Evolutionary conservation across 2,113 vertebrate species (phyloP).

Genomic region (Xenopus borealis): DNA sequence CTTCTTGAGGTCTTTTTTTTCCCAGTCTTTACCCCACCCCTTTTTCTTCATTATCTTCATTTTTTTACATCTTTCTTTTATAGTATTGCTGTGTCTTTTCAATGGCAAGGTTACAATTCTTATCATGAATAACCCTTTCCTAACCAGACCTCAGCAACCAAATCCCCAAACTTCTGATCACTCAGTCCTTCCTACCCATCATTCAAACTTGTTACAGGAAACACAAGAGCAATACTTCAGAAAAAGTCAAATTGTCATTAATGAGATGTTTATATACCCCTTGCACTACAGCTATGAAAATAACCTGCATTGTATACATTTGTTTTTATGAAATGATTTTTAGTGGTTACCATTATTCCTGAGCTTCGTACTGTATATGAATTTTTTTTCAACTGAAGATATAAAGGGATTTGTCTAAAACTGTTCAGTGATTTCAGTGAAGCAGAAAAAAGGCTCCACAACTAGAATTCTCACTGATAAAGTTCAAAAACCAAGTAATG

Average conservation of each 20-base stretch:
- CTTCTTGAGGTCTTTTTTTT: no score
- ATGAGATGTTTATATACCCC: background rate
- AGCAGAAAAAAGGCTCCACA: conserved; percentile 52
- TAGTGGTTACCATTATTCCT: conserved; percentile 50
- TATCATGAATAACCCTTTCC: conserved; percentile 16
- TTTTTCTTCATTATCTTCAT: no score
- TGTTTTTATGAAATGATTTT: conserved; percentile 46
- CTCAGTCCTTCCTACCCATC: background rate
- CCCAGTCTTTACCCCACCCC: no score
- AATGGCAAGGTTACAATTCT: conserved; percentile 2
- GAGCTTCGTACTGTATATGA: conserved; percentile 50
- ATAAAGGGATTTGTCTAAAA: conserved; percentile 61
- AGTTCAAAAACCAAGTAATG: conserved; percentile 22
- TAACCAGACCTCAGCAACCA: conserved; percentile 4
- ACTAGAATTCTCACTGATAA: conserved; percentile 29
- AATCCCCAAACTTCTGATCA: no score
- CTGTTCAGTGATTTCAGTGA: conserved; percentile 46
- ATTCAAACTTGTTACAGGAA: no score
- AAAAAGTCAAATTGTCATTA: conserved; percentile 18
- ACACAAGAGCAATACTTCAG: background rate
- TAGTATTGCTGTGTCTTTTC: background rate
- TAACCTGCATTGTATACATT: conserved; percentile 29
- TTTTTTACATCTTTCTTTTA: no score
- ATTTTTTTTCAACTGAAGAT: conserved; percentile 49
- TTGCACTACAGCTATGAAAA: conserved; percentile 2